Percentiles rank a stretch among this genome's conserved stretches.
Evolutionary conservation across 2,888 invertebrate species (phyloP).

Genomic region (Sesamia inferens): DNA sequence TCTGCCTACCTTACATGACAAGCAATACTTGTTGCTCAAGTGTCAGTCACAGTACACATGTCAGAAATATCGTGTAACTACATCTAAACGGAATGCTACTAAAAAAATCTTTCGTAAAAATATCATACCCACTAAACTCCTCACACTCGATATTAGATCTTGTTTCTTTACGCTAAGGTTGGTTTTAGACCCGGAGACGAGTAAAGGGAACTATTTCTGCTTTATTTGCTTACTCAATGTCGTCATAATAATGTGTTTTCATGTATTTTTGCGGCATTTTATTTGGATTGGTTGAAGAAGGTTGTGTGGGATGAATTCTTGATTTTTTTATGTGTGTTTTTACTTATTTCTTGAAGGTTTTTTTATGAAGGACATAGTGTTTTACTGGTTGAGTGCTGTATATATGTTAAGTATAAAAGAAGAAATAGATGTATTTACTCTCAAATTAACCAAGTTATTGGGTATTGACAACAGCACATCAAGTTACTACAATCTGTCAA

Average conservation of each 20-base stretch:
- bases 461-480: too few relatives aligned
- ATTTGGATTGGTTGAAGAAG: constrained; percentile 50
- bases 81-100: constrained; percentile 39
- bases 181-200: constrained; percentile 28
- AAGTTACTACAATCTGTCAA: too few relatives aligned
- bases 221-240: constrained; percentile 70
- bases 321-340: constrained; percentile 28
- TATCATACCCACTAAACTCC: constrained; percentile 52
- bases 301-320: constrained; percentile 42
- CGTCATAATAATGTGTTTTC: constrained; percentile 69
- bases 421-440: background rate
- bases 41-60: constrained; percentile 64
- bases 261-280: constrained; percentile 55
- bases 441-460: background rate
- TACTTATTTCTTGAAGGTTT: constrained; percentile 4
- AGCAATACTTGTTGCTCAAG: constrained; percentile 63
- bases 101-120: constrained; percentile 67
- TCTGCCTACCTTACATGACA: constrained; percentile 48
- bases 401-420: background rate
- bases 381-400: background rate
- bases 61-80: constrained; percentile 65
- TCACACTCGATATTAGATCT: constrained; percentile 31
- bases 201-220: constrained; percentile 62
- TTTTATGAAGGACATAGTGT: background rate
- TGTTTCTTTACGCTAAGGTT: constrained; percentile 24